Percentiles rank a stretch among this genome's conserved stretches.
phyloP scores from a whole-genome alignment of 2,888 invertebrate genomes.

The Scaptomyza reducta region DNA sequence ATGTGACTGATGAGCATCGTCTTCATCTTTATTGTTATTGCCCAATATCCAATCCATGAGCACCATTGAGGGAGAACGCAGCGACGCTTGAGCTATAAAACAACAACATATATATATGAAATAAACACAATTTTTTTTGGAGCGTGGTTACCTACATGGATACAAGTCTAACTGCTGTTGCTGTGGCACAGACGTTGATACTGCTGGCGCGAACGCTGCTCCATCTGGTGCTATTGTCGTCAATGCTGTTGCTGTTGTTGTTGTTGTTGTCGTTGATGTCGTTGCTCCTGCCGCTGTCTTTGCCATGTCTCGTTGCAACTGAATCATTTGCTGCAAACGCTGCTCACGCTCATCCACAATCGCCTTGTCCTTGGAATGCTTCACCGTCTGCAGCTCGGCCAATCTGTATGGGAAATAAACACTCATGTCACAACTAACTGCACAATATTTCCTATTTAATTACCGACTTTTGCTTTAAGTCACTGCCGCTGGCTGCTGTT shows the following conservation, averaged over 20 bases:
- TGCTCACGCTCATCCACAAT: conserved; percentile 91
- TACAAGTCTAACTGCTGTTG: conserved; percentile 88
- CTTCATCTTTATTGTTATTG: conserved; percentile 81
- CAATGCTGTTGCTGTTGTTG: neutral
- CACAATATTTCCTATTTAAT: conserved; percentile 15
- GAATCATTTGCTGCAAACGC: conserved; percentile 90
- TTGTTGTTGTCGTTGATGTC: conserved; percentile 10
- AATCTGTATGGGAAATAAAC: conserved; percentile 56
- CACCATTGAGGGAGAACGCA: conserved; percentile 91
- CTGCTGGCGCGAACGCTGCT: conserved; percentile 83
- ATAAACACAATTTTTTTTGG: neutral
- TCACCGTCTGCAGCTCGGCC: conserved; percentile 90
- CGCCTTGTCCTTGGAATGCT: conserved; percentile 90
- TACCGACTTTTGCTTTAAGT: conserved; percentile 80
- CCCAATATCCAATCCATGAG: conserved; percentile 93
- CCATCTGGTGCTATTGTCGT: conserved; percentile 5
- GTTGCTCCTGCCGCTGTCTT: conserved; percentile 86
- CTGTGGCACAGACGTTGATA: neutral
- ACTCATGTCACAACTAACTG: neutral
- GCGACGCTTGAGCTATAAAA: conserved; percentile 89
- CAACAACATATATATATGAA: neutral
- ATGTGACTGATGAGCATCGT: conserved; percentile 34
- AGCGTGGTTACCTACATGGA: conserved; percentile 85
- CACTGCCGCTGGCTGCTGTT: conserved; percentile 58
- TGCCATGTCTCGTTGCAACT: conserved; percentile 90